phyloP scores from a whole-genome alignment of 2,888 invertebrate genomes.

The Choristoneura rosaceana region DNA sequence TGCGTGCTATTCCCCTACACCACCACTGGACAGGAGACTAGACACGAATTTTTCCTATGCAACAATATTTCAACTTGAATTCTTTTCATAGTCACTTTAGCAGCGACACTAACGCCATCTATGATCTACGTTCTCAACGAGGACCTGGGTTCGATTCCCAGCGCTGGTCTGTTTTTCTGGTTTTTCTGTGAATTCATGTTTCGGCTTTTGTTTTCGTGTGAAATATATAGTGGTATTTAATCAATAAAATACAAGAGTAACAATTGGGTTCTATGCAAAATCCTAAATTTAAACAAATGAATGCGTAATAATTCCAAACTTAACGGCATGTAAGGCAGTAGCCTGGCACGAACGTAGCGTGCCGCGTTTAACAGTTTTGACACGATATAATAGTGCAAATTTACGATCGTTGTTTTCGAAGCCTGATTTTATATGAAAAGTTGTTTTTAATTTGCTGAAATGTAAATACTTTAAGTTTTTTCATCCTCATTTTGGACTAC shows the following conservation, averaged over 20 bases:
- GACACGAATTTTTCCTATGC: too few relatives aligned
- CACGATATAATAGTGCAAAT: not conserved
- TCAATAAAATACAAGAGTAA: not conserved
- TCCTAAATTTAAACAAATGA: conserved; percentile 29
- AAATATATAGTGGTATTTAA: too few relatives aligned
- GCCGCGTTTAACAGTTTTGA: conserved; percentile 13
- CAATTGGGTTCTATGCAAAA: not conserved
- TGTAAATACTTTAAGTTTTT: not conserved
- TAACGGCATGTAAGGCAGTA: conserved; percentile 27
- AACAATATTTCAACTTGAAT: too few relatives aligned
- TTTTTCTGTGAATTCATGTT: too few relatives aligned
- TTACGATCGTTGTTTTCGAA: conserved; percentile 16
- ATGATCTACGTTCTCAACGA: too few relatives aligned
- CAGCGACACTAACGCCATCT: too few relatives aligned
- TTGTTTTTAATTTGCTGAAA: not conserved
- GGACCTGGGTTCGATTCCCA: too few relatives aligned
- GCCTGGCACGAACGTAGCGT: conserved; percentile 34
- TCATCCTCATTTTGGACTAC: not conserved
- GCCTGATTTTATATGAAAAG: conserved; percentile 9
- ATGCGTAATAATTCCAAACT: conserved; percentile 31
- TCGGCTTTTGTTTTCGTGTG: too few relatives aligned
- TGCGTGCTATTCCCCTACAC: too few relatives aligned
- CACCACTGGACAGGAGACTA: too few relatives aligned
- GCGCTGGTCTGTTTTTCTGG: too few relatives aligned
- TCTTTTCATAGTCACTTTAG: too few relatives aligned